These are phyloP conservation scores for Decapterus maruadsi DNA, from an alignment of 2,797 vertebrate genomes.

Conservation along the genomic window DNA sequence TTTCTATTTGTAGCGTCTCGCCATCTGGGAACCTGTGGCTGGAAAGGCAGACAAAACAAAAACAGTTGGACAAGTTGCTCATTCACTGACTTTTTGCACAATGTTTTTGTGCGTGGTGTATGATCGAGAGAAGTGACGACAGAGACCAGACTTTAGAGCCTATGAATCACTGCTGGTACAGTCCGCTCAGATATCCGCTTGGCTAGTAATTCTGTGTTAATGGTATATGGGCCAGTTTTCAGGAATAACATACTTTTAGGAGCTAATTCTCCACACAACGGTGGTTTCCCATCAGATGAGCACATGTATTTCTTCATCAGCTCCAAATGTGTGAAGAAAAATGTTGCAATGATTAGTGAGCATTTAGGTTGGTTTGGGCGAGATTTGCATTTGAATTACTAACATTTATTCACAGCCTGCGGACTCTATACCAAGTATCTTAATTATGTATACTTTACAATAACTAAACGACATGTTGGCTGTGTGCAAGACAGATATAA, in stretches of 20 bases:
- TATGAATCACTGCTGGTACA: neutral
- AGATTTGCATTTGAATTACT: neutral
- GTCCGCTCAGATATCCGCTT: neutral
- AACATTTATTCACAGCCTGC: neutral
- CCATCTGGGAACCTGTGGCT: conserved; percentile 47
- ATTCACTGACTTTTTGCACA: conserved; percentile 3
- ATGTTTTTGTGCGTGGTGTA: neutral
- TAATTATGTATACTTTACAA: neutral
- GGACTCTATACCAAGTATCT: neutral
- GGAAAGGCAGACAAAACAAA: conserved; percentile 36
- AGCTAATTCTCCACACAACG: neutral
- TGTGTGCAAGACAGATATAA: too few relatives aligned
- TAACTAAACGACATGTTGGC: too few relatives aligned
- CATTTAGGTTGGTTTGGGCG: neutral
- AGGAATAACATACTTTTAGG: neutral
- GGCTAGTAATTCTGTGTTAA: neutral
- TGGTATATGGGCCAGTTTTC: neutral
- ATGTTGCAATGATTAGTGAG: too few relatives aligned
- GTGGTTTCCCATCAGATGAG: neutral
- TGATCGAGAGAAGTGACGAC: neutral
- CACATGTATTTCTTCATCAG: neutral
- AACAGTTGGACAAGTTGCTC: conserved; percentile 28
- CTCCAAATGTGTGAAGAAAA: too few relatives aligned
- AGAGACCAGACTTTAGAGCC: neutral
- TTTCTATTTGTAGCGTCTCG: conserved; percentile 43